Percentiles rank a stretch among this genome's conserved stretches.
These are phyloP conservation scores for Smutsia gigantea DNA, from an alignment of 2,797 vertebrate species.

Conservation along the genomic window DNA sequence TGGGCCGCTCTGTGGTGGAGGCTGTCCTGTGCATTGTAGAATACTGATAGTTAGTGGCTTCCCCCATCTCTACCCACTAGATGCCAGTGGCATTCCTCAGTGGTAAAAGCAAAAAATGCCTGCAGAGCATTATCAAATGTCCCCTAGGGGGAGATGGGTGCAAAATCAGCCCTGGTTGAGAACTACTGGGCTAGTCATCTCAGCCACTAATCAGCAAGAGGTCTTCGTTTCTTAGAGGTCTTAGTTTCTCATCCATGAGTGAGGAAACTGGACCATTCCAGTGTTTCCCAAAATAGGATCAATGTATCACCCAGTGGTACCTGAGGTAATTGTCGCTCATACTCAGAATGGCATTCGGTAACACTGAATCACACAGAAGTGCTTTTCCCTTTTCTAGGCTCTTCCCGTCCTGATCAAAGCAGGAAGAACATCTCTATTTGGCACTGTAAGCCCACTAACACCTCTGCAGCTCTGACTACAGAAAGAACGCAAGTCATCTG, in stretches of 20 bases:
- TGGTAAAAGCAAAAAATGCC: background rate
- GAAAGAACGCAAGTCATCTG: background rate
- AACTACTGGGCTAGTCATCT: too few relatives aligned
- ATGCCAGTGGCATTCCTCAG: background rate
- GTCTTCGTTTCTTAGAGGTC: background rate
- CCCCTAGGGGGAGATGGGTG: background rate
- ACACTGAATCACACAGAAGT: background rate
- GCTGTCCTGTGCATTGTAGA: accelerated
- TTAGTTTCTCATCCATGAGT: background rate
- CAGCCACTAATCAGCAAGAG: background rate
- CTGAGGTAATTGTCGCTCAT: background rate
- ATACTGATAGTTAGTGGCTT: background rate
- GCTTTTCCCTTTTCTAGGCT: background rate
- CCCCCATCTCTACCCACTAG: background rate
- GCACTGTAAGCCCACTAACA: background rate
- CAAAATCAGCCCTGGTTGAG: background rate
- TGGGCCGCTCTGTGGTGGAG: background rate
- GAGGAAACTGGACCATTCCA: background rate
- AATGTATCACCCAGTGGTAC: too few relatives aligned
- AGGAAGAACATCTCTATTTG: background rate
- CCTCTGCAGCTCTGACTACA: background rate
- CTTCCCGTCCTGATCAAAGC: background rate
- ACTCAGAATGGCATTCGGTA: too few relatives aligned
- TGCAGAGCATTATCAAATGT: background rate
- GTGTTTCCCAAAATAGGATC: background rate